Conservation (phyloP, 1,140 invertebrate species). For the Varroa destructor region DNA sequence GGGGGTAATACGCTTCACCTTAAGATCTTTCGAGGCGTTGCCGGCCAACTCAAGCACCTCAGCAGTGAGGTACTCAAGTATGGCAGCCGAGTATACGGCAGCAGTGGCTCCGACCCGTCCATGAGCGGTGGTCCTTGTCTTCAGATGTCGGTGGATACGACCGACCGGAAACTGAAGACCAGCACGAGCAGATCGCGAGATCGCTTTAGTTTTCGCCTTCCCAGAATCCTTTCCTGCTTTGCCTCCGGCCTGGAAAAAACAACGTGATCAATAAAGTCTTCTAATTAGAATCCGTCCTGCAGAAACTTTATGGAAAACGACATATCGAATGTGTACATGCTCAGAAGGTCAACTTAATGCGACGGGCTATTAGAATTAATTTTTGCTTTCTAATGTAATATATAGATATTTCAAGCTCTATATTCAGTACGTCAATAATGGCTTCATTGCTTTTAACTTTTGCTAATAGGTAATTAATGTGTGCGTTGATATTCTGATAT, state of each 20-base stretch:
- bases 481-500: no score
- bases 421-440: no score
- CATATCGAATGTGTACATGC: no score
- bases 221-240: slow-evolving; percentile 99
- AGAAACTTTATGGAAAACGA: no score
- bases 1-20: slow-evolving; percentile 98
- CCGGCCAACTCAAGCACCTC: slow-evolving; percentile 64
- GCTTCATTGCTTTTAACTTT: no score
- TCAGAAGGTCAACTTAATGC: no score
- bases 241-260: slow-evolving; percentile 63
- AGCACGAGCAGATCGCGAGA: slow-evolving; percentile 90
- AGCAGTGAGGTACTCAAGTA: slow-evolving; percentile 96
- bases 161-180: slow-evolving; percentile 97
- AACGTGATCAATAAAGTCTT: no score
- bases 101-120: slow-evolving; percentile 96
- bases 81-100: slow-evolving; percentile 96
- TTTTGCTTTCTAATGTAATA: no score
- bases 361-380: no score
- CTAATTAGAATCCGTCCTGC: no score
- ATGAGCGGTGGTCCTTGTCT: slow-evolving; percentile 95
- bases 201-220: slow-evolving; percentile 98
- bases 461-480: no score
- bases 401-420: no score
- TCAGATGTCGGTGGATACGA: slow-evolving; percentile 95
- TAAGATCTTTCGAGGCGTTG: slow-evolving; percentile 97